Conservation (phyloP, 1,140 invertebrate genomes). For the Chymomyza costata region DNA sequence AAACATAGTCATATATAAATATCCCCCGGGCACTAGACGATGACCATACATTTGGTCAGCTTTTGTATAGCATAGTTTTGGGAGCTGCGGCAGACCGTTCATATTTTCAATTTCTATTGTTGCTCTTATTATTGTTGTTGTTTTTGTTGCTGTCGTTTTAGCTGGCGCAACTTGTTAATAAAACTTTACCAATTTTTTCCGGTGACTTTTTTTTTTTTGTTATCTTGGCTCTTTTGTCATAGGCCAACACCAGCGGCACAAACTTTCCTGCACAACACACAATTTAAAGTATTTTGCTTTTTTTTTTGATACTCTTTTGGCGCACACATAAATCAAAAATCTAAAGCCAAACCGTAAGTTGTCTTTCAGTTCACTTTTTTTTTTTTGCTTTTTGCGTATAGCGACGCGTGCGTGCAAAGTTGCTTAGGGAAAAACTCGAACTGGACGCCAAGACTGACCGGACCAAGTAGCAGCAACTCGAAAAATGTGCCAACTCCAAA, state of each 20-base stretch:
- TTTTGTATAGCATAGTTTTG: constrained; percentile 37
- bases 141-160: constrained; percentile 11
- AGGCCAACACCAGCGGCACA: too few relatives aligned
- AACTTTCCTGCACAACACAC: constrained; percentile 20
- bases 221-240: too few relatives aligned
- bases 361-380: neutral
- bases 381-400: neutral
- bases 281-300: constrained; percentile 66
- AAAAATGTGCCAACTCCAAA: constrained; percentile 36
- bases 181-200: constrained; percentile 62
- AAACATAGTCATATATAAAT: too few relatives aligned
- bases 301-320: neutral
- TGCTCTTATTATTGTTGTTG: constrained; percentile 15
- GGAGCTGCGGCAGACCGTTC: constrained; percentile 8
- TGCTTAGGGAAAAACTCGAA: constrained; percentile 68
- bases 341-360: constrained; percentile 32
- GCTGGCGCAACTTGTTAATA: constrained; percentile 57
- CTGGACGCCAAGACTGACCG: constrained; percentile 36
- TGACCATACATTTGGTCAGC: constrained; percentile 24
- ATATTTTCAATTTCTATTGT: constrained; percentile 62
- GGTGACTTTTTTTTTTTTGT: constrained; percentile 20
- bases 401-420: constrained; percentile 61
- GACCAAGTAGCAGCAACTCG: constrained; percentile 7
- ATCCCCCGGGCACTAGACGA: too few relatives aligned
- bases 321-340: constrained; percentile 60